phyloP scores from a whole-genome alignment of 1,140 invertebrate genomes.

The Trinorchestia longiramus region DNA sequence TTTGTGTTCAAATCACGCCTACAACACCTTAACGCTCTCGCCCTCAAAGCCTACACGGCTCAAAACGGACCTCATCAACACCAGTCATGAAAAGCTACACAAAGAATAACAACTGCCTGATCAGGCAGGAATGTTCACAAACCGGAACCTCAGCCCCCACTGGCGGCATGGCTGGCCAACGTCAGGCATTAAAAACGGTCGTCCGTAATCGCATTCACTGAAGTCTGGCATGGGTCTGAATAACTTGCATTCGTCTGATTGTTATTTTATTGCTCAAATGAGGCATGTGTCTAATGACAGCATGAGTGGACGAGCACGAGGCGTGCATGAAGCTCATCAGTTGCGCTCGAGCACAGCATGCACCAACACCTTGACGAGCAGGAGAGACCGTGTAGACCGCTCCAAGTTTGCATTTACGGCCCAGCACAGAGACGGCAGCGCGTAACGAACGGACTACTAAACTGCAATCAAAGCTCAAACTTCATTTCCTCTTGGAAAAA shows the following conservation, averaged over 20 bases:
- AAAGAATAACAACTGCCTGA: slow-evolving; percentile 42
- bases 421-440: neutral
- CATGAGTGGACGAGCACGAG: neutral
- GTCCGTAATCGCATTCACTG: neutral
- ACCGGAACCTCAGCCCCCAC: neutral
- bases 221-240: neutral
- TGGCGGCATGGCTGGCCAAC: neutral
- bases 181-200: neutral
- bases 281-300: neutral
- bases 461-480: neutral
- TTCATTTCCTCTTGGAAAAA: neutral
- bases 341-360: neutral
- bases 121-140: neutral
- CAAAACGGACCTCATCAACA: slow-evolving; percentile 38
- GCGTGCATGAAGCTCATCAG: neutral
- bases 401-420: neutral
- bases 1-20: slow-evolving; percentile 34
- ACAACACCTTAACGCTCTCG: slow-evolving; percentile 11
- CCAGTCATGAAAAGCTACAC: slow-evolving; percentile 14
- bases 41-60: neutral
- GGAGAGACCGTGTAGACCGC: neutral
- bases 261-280: neutral
- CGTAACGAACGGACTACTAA: neutral
- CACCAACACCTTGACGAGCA: neutral
- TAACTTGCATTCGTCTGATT: neutral